Conservation (phyloP, 2,888 invertebrate species). For the Himalopsyche tibetana region DNA sequence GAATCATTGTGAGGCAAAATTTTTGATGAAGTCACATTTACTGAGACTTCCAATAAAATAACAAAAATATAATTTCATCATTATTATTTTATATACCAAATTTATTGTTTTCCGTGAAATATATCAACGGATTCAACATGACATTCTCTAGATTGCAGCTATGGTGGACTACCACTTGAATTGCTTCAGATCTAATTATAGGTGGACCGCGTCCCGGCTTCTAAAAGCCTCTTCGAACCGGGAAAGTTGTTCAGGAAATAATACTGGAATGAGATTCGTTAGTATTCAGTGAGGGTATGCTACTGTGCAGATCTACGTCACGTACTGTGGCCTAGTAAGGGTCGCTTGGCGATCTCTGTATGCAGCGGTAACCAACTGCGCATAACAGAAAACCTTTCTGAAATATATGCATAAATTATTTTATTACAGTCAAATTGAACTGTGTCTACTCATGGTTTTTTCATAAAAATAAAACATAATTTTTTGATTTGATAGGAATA, state of each 20-base stretch:
- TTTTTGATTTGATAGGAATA: too few species aligned
- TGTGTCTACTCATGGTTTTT: too few species aligned
- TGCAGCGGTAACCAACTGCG: background rate
- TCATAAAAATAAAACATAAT: too few species aligned
- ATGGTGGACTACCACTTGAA: background rate
- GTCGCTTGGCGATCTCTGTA: conserved; percentile 26
- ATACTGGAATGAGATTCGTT: conserved; percentile 20
- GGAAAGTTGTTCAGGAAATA: conserved; percentile 30
- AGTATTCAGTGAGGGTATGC: background rate
- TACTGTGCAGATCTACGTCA: conserved; percentile 12
- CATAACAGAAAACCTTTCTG: too few species aligned
- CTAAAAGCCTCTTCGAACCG: background rate
- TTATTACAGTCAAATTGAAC: too few species aligned
- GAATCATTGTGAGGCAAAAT: too few species aligned
- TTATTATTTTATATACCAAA: too few species aligned
- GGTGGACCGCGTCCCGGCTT: conserved; percentile 15
- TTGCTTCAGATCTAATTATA: conserved; percentile 11
- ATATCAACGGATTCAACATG: background rate
- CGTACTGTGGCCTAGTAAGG: conserved; percentile 24
- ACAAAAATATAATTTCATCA: too few species aligned
- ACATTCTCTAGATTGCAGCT: background rate
- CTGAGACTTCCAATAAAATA: too few species aligned
- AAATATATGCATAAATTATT: too few species aligned
- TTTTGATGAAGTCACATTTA: too few species aligned
- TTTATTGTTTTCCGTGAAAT: background rate